A percentile compares a stretch with the other conserved stretches of the same genome.
Evolutionary conservation across 2,888 invertebrate species (phyloP).

Genomic region (Anthophora plumipes): DNA sequence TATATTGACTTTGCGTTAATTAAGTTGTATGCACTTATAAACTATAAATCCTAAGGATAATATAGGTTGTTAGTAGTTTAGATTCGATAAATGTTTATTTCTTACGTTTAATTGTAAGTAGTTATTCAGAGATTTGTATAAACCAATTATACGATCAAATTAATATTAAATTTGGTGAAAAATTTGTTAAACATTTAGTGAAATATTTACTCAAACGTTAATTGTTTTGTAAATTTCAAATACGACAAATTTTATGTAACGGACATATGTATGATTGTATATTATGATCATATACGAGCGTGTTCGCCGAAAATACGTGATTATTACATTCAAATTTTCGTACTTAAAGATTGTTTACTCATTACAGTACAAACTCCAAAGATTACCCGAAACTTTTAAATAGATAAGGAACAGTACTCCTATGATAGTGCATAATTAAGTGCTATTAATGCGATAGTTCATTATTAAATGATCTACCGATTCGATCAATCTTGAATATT

Average conservation of each 20-base stretch:
- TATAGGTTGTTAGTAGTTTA: background rate
- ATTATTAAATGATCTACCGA: background rate
- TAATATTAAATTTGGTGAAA: background rate
- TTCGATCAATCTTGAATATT: background rate
- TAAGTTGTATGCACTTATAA: background rate
- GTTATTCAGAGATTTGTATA: background rate
- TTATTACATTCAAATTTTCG: conserved; percentile 34
- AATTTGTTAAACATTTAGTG: background rate
- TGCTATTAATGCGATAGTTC: background rate
- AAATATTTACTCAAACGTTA: background rate
- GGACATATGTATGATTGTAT: too few species aligned
- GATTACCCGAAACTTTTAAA: conserved; percentile 12
- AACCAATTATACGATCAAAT: background rate
- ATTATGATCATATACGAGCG: background rate
- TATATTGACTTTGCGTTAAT: conserved; percentile 19
- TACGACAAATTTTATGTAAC: background rate
- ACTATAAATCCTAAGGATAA: conserved; percentile 24
- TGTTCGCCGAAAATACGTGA: background rate
- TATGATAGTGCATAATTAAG: background rate
- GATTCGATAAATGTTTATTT: background rate
- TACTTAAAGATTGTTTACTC: conserved; percentile 28
- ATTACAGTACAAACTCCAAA: conserved; percentile 46
- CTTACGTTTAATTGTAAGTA: background rate
- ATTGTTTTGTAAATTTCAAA: background rate
- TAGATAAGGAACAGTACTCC: conserved; percentile 26